Percentiles rank a stretch among this genome's conserved stretches.
These are phyloP conservation scores for Drosophila infuscata DNA, from an alignment of 2,888 invertebrate species.

Conservation along the genomic window DNA sequence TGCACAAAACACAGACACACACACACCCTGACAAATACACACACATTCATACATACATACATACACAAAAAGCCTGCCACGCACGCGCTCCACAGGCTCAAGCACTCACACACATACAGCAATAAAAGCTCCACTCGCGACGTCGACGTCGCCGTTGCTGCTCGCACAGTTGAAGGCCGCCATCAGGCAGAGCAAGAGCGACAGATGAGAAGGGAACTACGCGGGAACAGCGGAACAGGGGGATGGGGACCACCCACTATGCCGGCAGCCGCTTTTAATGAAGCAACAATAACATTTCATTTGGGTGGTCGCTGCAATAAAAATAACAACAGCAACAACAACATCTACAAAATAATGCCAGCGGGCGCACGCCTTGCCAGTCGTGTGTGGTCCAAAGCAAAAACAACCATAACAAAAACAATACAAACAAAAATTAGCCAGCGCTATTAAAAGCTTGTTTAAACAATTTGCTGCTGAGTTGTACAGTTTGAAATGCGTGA, in stretches of 20 bases:
- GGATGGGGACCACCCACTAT: constrained; percentile 69
- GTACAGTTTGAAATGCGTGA: constrained; percentile 7
- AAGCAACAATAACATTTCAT: constrained; percentile 70
- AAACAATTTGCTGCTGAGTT: constrained; percentile 32
- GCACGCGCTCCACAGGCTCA: constrained; percentile 10
- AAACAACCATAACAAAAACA: constrained; percentile 28
- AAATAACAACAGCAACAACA: constrained; percentile 47
- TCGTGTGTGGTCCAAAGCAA: constrained; percentile 62
- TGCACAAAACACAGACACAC: constrained; percentile 36
- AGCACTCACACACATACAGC: constrained; percentile 17
- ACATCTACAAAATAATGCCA: constrained; percentile 46
- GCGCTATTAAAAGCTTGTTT: constrained; percentile 34
- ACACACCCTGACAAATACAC: constrained; percentile 20
- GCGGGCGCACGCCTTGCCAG: constrained; percentile 42
- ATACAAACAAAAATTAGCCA: constrained; percentile 37
- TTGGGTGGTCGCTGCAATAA: constrained; percentile 68
- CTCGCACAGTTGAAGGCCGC: constrained; percentile 68
- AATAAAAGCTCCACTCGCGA: constrained; percentile 61
- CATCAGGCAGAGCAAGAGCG: constrained; percentile 38
- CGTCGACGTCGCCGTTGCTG: constrained; percentile 34
- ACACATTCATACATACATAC: neutral
- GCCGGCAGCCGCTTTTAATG: constrained; percentile 74
- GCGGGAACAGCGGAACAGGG: constrained; percentile 25
- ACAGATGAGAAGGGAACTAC: neutral
- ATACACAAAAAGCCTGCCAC: constrained; percentile 8